These are phyloP conservation scores for Acanthurus tractus DNA, from an alignment of 2,797 vertebrate species.

Conservation along the genomic window DNA sequence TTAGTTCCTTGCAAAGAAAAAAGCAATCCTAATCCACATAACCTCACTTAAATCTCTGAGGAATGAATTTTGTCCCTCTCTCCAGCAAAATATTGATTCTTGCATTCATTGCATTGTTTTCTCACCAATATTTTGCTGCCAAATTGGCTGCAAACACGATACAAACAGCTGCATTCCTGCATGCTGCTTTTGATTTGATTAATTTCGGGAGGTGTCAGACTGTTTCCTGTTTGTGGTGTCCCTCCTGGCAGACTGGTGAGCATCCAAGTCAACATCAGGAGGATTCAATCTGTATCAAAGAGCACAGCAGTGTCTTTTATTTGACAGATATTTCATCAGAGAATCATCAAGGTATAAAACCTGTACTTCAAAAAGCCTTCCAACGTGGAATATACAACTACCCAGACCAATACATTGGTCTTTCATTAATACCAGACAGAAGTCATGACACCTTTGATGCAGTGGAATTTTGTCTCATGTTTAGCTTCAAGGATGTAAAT, in stretches of 20 bases:
- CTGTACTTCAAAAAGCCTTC: conserved; percentile 17
- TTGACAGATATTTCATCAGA: conserved; percentile 41
- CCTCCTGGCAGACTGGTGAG: conserved; percentile 7
- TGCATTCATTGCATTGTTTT: conserved; percentile 33
- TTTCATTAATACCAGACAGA: not conserved
- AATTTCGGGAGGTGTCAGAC: conserved; percentile 54
- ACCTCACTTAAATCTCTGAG: conserved; percentile 9
- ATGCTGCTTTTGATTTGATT: conserved; percentile 50
- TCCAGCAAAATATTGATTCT: conserved; percentile 30
- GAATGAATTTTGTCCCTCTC: conserved; percentile 1
- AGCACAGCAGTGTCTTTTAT: conserved; percentile 17
- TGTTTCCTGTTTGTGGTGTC: conserved; percentile 25
- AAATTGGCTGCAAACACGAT: conserved; percentile 57
- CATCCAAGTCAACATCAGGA: conserved; percentile 26
- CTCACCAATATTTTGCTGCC: conserved; percentile 43
- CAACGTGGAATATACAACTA: not conserved
- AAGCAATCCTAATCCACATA: conserved; percentile 21
- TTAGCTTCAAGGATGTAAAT: not conserved
- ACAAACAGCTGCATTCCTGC: conserved; percentile 43
- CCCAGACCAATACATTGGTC: no score
- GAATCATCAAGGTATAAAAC: not conserved
- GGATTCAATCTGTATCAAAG: conserved; percentile 23
- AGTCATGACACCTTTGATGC: not conserved
- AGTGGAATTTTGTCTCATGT: not conserved
- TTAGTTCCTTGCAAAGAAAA: conserved; percentile 50